Evolutionary conservation across 1,140 invertebrate genomes (phyloP), one percentile per base, ranked within the genome.

Genomic region (Megalonaias nervosa): DNA sequence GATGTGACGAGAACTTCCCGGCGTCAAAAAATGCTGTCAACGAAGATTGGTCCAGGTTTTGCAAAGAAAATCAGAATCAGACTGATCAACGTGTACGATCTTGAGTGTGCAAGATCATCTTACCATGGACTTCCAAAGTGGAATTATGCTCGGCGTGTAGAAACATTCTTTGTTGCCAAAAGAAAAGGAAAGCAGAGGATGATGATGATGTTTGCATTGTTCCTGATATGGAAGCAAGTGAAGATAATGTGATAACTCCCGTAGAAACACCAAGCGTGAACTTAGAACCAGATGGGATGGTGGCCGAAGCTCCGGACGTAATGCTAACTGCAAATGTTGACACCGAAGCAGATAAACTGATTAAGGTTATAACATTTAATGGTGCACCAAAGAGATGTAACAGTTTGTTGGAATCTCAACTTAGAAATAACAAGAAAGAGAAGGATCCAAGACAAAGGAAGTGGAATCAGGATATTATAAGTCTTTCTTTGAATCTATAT

Each of bases 391-490:
- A 66, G 17, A 57, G 71, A 58, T 71, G 74, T 26, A 57, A 16
- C 65, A 62, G 69, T 68, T 66, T 79, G 19, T 58, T 74, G 14
- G 62, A 79, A 64, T 79, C 71, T 31, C 77, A 79, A 62, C 38
- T 73, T 23, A 57, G 61, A 67, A 71, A 74, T 57, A 56, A 56
- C 66, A 58, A 62, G 38, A 72, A 68, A 55, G 31, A 11, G 61
- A 19, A 60, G 56, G 68, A 72, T 67, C 26, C 56, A 23, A 48
- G 67, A 64, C 74, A 75, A 61, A 67, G 74, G 38, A 71, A 68
- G 60, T 80, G 79, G 70, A 61, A 68, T 57, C 64, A 12, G 23
- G 57, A 76, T 48, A 68, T 69, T 26, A 72, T 73, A 21, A 80
- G 74, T 26, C 57, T 80, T n/a, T 80, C 69, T 31, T 60, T 80